Conservation (phyloP, 37 sponge, comb jelly and placozoan genomes). For the Chondrilla cf. caribensis region DNA sequence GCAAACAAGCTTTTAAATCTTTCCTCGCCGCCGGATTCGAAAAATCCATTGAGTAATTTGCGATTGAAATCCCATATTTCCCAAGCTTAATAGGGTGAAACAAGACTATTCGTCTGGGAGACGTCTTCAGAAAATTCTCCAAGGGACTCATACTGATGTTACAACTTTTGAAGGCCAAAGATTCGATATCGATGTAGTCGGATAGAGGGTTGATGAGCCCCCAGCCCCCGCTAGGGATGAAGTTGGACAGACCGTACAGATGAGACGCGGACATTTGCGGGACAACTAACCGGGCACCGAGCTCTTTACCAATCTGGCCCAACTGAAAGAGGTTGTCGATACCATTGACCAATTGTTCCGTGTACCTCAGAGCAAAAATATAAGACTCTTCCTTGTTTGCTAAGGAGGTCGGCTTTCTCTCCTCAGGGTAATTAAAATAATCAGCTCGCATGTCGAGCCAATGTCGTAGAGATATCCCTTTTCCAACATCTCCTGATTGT, state of each 20-base stretch:
- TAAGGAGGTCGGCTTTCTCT: too few species aligned
- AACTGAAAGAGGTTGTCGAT: background rate
- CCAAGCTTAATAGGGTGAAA: background rate
- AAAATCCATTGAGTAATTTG: background rate
- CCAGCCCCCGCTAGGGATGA: background rate
- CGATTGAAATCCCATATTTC: background rate
- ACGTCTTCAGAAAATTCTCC: background rate
- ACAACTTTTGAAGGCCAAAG: background rate
- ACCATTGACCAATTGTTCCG: constrained; percentile 6
- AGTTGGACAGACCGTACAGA: constrained; percentile 11
- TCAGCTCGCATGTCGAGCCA: too few species aligned
- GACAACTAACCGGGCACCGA: background rate
- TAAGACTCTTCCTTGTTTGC: background rate
- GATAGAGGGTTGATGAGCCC: background rate
- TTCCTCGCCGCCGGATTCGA: background rate
- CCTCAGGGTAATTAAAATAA: too few species aligned
- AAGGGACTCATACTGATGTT: background rate
- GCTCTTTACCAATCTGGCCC: background rate
- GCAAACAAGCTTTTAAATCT: background rate
- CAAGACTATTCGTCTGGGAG: background rate
- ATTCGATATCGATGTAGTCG: background rate
- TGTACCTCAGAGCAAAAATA: background rate
- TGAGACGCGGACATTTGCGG: background rate
- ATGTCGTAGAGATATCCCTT: too few species aligned
- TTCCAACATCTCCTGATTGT: too few species aligned